A percentile compares a stretch with the other conserved stretches of the same genome.
Conservation (phyloP, 2,888 invertebrate genomes). For the Operophtera brumata region DNA sequence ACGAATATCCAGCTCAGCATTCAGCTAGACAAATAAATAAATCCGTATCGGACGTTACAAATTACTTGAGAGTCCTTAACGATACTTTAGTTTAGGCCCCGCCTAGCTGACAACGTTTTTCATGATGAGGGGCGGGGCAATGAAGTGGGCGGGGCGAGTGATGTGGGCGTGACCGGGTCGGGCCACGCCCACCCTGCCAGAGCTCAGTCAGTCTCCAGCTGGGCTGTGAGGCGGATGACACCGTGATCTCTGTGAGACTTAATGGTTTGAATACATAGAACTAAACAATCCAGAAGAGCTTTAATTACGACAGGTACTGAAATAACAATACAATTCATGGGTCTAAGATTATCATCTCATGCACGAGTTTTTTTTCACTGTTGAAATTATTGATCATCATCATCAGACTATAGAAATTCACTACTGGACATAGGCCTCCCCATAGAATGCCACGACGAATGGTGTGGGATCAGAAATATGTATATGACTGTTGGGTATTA, state of each 20-base stretch:
- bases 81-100: constrained; percentile 64
- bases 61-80: constrained; percentile 79
- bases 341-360: too few species aligned
- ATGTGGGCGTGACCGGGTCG: constrained; percentile 42
- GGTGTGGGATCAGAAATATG: too few species aligned
- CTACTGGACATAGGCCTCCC: too few species aligned
- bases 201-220: constrained; percentile 71
- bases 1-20: constrained; percentile 20
- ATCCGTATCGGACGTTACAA: constrained; percentile 73
- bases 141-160: constrained; percentile 51
- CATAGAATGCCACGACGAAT: too few species aligned
- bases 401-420: too few species aligned
- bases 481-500: too few species aligned
- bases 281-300: too few species aligned
- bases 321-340: too few species aligned
- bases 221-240: constrained; percentile 62
- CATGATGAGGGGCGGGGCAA: constrained; percentile 50
- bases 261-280: not conserved
- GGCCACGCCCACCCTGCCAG: constrained; percentile 58
- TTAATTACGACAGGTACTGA: too few species aligned
- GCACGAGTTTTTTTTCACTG: too few species aligned
- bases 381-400: too few species aligned
- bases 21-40: constrained; percentile 58
- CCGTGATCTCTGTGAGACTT: constrained; percentile 31
- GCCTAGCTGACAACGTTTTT: constrained; percentile 75